A percentile compares a stretch with the other conserved stretches of the same genome.
phyloP scores from a whole-genome alignment of 2,888 invertebrate species.

The Actias luna region DNA sequence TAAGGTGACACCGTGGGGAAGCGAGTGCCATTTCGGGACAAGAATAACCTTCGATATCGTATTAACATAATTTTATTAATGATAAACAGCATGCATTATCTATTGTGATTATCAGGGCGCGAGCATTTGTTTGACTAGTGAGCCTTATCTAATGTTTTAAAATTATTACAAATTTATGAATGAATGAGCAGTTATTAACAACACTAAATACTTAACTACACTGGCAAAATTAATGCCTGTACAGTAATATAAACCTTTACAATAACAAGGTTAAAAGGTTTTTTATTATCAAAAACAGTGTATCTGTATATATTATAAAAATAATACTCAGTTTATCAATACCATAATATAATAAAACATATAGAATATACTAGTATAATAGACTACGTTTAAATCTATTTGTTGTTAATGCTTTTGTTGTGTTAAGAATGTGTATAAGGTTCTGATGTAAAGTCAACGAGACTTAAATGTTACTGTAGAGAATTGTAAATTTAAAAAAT shows the following conservation, averaged over 20 bases:
- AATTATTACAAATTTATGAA: neutral
- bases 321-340: neutral
- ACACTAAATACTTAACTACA: too few relatives aligned
- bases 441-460: neutral
- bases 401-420: neutral
- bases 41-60: conserved; percentile 41
- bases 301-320: neutral
- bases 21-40: conserved; percentile 50
- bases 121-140: neutral
- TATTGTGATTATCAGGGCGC: neutral
- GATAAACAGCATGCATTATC: neutral
- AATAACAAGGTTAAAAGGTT: neutral
- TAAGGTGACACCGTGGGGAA: conserved; percentile 77
- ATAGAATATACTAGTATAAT: neutral
- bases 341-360: neutral
- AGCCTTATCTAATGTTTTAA: neutral
- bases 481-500: neutral
- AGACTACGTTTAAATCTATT: neutral
- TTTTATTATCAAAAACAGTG: neutral
- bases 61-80: conserved; percentile 36
- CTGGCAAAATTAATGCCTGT: too few relatives aligned
- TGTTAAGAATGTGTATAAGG: neutral
- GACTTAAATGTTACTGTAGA: neutral
- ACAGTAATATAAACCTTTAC: too few relatives aligned
- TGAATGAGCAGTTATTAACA: neutral